Evolutionary conservation across 2,797 vertebrate species (phyloP), one percentile per base, ranked within the genome.

Genomic region (Oceanodroma leucorhoa): DNA sequence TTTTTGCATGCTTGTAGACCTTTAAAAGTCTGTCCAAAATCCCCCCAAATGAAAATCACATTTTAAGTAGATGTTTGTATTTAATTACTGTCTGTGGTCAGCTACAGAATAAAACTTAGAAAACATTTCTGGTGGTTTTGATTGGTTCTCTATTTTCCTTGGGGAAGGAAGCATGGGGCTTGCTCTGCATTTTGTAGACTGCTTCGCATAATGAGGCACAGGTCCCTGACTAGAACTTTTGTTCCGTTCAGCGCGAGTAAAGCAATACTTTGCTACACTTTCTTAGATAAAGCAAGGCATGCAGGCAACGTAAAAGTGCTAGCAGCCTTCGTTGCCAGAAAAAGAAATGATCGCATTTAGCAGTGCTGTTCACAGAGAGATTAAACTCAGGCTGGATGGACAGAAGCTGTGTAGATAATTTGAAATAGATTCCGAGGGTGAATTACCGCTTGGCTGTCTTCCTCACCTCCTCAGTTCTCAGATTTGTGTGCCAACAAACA

Each of bases 371-470:
- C 89, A 41, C 58, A 46, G 76, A 45, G 70, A 95, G 80, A 94
- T 94, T 96, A 90, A 93, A 78, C 73, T 32, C 53, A 4, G 88
- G 89, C 88, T 83, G 85, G 72, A 48, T 1, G 9, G 62, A 18
- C 29, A 76, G 76, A 94, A 91, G 70, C 88, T 46, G 83, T 88
- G 85, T 22, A 93, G 94, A 94, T 94, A 88, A 94, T 91, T 36
- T 58, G 73, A 79, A 94, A 96, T 81, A 60, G 83, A 94, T 90
- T 90, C 91, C 11, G 0, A 30, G 85, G 62, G 66, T 87, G 91
- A 94, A 84, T 95, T 88, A 86, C 83, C 41, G 91, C 91, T 92
- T 94, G 94, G 93, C 94, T 57, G 41, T 84, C 65, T 83, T 84
- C 70, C 89, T 86, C 69, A 89, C 84, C 92, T 95, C 91, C 88